Evolutionary conservation across 2,888 invertebrate species (phyloP).

Genomic region (Acanthosepion lycidas): DNA sequence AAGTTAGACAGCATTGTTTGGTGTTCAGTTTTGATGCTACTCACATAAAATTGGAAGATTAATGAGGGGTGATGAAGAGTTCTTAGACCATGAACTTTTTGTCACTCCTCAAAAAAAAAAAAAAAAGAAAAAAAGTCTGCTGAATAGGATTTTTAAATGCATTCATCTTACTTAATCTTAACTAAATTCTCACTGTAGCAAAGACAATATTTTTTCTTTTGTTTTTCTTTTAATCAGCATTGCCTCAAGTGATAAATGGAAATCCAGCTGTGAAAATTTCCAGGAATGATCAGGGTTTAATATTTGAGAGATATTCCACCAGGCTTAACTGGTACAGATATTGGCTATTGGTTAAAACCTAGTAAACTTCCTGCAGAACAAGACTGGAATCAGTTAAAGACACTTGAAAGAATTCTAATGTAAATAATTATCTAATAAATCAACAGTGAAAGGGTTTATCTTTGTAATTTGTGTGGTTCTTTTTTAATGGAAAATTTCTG

Average conservation of each 20-base stretch:
- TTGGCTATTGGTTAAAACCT: neutral
- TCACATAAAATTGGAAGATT: neutral
- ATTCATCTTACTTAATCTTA: neutral
- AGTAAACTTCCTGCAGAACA: neutral
- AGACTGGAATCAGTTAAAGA: neutral
- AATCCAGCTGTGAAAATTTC: neutral
- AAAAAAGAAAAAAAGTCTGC: neutral
- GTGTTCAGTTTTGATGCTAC: neutral
- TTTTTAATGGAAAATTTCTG: neutral
- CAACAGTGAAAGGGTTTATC: neutral
- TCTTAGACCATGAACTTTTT: no score
- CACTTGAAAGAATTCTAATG: neutral
- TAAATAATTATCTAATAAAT: slow-evolving; percentile 33
- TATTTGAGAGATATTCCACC: neutral
- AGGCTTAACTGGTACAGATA: neutral
- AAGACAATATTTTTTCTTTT: neutral
- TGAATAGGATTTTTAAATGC: neutral
- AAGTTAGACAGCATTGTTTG: neutral
- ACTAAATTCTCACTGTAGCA: neutral
- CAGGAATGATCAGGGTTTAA: neutral
- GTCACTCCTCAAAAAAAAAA: no score
- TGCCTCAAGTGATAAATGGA: neutral
- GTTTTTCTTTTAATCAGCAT: neutral
- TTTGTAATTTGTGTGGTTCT: neutral
- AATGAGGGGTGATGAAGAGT: no score